Evolutionary conservation across 1,140 invertebrate species (phyloP), one percentile per base, ranked within the genome.

Genomic region (Belonocnema kinseyi): DNA sequence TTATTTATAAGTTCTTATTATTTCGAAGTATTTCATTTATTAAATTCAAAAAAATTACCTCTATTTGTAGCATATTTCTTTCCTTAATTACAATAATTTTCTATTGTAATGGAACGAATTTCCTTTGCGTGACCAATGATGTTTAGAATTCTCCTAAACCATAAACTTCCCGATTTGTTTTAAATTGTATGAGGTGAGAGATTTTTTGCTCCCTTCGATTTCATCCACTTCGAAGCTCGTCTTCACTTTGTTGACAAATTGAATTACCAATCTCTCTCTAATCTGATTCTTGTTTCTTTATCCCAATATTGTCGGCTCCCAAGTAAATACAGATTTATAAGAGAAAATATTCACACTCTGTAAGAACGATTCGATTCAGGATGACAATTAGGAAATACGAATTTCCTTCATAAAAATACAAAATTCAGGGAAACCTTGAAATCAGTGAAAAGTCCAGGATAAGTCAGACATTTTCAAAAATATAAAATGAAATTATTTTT

Each of bases 221-320:
- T 66, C 21, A 16, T 66, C 58, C 40, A 11, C 21, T 21, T 33
- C 56, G 19, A 61, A 33, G 33, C 56, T 26, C 33, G 33, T 61
- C 58, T 26, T 66, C 40, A 66, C 40, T 66, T 26, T 66, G 58
- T 66, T 66, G 58, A 66, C 58, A 66, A 66, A 66, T 66, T 66
- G 40, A 66, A 66, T 66, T 66, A 66, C 58, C 58, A 16, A 66
- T 26, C 58, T 14, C 58, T 14, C 21, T 66, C 21, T 26, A 66
- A 66, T 66, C 58, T 66, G n/a, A 66, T 26, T 66, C 58, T 26
- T 26, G 14, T 66, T 16, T 26, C 40, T 66, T 21, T 26, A 12
- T 66, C 40, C 58, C 58, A 66, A 66, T 66, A 26, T 66, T 66
- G 40, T 21, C 58, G 26, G 40, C 40, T 66, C 16, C 13, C 58